These are phyloP conservation scores for Nesometra sesokonis DNA, from an alignment of 35 echinoderm and acorn worm species.

Conservation along the genomic window DNA sequence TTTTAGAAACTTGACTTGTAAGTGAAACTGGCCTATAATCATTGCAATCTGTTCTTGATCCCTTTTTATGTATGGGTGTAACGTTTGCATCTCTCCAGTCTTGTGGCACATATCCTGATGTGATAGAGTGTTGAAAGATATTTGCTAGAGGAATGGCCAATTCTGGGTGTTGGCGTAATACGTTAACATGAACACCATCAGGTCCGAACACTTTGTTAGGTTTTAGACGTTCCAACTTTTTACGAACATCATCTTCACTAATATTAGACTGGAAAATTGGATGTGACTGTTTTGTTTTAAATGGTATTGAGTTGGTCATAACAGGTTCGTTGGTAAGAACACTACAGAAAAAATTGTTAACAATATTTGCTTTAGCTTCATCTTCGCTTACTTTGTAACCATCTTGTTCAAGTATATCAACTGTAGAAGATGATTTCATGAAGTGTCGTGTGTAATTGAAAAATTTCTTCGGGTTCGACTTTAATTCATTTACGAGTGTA, in stretches of 20 bases:
- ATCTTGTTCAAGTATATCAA: too few species aligned
- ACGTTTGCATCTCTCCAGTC: constrained; percentile 2
- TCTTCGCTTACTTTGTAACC: too few species aligned
- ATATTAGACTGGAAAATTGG: too few species aligned
- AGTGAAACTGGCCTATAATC: not conserved
- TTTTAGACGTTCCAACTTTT: not conserved
- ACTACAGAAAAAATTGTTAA: too few species aligned
- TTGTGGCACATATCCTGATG: not conserved
- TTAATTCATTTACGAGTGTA: too few species aligned
- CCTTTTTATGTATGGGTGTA: not conserved
- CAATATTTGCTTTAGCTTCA: too few species aligned
- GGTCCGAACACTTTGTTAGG: not conserved
- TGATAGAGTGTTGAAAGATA: not conserved
- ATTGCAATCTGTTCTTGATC: not conserved
- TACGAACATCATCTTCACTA: not conserved
- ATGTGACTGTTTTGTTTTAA: too few species aligned
- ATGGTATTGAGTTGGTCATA: too few species aligned
- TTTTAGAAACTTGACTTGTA: not conserved
- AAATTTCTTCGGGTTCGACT: too few species aligned
- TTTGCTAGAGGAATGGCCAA: not conserved
- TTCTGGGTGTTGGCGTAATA: not conserved
- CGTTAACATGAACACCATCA: not conserved
- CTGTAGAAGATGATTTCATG: too few species aligned
- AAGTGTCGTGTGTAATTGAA: too few species aligned
- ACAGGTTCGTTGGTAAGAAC: too few species aligned